Evolutionary conservation across 2,797 vertebrate genomes (phyloP).

Genomic region (Esox lucius): DNA sequence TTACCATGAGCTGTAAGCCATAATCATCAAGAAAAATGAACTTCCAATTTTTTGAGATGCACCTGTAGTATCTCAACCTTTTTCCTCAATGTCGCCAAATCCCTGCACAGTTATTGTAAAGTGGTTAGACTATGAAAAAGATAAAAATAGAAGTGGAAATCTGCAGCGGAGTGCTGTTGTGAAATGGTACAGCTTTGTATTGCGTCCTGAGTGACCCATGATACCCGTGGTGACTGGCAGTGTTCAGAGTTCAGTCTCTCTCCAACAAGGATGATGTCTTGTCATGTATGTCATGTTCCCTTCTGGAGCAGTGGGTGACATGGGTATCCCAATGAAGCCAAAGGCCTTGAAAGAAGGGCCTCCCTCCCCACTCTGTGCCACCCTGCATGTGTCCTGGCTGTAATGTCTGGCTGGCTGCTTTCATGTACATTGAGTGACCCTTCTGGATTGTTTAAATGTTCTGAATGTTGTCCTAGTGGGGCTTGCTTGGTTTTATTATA

Average conservation of each 20-base stretch:
- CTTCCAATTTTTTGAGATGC: too few species aligned
- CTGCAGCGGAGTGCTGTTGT: too few species aligned
- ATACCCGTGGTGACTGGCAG: not conserved
- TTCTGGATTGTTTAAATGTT: not conserved
- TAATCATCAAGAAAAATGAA: too few species aligned
- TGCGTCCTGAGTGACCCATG: conserved; percentile 5
- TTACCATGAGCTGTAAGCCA: too few species aligned
- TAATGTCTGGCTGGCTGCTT: not conserved
- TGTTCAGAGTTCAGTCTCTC: conserved; percentile 7
- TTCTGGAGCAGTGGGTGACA: conserved; percentile 26
- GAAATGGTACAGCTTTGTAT: not conserved
- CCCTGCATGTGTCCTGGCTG: not conserved
- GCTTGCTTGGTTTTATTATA: not conserved
- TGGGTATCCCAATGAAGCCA: conserved; percentile 29
- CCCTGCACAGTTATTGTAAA: not conserved
- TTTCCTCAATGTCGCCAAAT: not conserved
- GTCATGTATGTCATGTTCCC: conserved; percentile 13
- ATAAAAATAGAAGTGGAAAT: too few species aligned
- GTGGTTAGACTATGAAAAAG: too few species aligned
- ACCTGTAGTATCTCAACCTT: not conserved
- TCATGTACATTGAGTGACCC: not conserved
- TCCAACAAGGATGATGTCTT: conserved; percentile 15
- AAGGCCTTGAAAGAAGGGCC: conserved; percentile 17
- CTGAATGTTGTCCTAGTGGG: too few species aligned
- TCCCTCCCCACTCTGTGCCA: not conserved